Percentiles rank a stretch among this genome's conserved stretches.
Conservation (phyloP, 2,797 vertebrate species). For the Babyrousa celebensis region DNA sequence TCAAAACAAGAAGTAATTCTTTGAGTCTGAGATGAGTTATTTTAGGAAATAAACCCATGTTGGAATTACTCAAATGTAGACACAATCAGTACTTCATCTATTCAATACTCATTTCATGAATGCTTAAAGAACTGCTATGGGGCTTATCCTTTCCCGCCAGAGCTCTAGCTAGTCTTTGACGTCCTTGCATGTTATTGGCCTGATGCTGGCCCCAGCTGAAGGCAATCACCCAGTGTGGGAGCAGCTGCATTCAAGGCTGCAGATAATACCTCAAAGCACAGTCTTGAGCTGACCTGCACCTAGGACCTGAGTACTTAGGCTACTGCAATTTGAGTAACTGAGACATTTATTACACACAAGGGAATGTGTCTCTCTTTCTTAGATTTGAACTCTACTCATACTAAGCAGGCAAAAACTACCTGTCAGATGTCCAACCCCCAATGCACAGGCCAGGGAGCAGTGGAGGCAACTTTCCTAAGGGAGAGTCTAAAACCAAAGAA, state of each 20-base stretch:
- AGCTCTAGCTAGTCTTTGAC: background rate
- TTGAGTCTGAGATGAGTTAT: constrained; percentile 30
- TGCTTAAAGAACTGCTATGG: background rate
- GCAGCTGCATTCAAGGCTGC: background rate
- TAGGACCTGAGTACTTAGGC: background rate
- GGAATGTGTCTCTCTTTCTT: background rate
- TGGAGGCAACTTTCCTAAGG: background rate
- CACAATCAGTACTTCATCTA: background rate
- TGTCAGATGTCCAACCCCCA: background rate
- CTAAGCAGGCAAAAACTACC: background rate
- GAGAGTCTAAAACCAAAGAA: constrained; percentile 20
- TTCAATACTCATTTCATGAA: background rate
- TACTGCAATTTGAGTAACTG: constrained; percentile 1
- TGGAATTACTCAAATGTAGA: background rate
- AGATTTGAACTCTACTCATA: background rate
- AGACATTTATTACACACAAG: constrained; percentile 6
- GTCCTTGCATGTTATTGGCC: background rate
- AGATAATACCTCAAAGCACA: background rate
- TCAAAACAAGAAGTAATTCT: constrained; percentile 45
- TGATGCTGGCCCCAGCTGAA: background rate
- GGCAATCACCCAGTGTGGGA: background rate
- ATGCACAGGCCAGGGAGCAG: background rate
- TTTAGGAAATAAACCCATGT: constrained; percentile 22
- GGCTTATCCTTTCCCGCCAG: background rate
- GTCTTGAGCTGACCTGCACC: background rate